Evolutionary conservation across 1,140 invertebrate genomes (phyloP).

Genomic region (Drosophila lacertosa): DNA sequence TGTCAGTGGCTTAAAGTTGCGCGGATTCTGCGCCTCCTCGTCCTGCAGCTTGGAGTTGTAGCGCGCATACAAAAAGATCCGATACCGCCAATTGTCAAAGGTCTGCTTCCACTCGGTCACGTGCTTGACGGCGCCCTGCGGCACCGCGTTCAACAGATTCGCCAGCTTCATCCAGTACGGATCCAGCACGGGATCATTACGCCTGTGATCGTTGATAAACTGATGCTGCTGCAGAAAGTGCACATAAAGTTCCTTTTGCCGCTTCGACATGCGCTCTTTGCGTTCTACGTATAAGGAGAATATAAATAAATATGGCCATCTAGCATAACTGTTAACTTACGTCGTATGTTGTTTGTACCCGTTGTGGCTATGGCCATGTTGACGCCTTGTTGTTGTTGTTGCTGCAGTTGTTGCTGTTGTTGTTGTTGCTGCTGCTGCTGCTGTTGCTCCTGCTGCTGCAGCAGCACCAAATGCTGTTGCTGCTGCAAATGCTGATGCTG

Average conservation of each 20-base stretch:
- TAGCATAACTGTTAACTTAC: slow-evolving; percentile 45
- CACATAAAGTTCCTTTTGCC: slow-evolving; percentile 78
- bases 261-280: slow-evolving; percentile 81
- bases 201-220: slow-evolving; percentile 74
- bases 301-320: too few species aligned
- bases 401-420: slow-evolving; percentile 57
- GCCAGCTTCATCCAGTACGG: slow-evolving; percentile 78
- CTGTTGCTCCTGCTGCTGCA: slow-evolving; percentile 64
- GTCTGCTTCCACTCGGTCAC: slow-evolving; percentile 82
- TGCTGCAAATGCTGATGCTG: slow-evolving; percentile 73
- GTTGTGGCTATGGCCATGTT: slow-evolving; percentile 61
- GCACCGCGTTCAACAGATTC: slow-evolving; percentile 74
- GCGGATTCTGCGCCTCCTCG: slow-evolving; percentile 76
- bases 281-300: too few species aligned
- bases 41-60: slow-evolving; percentile 80
- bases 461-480: slow-evolving; percentile 65
- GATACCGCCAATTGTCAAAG: slow-evolving; percentile 82
- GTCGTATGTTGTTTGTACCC: slow-evolving; percentile 64
- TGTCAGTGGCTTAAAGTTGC: slow-evolving; percentile 77
- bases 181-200: slow-evolving; percentile 76
- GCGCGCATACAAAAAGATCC: slow-evolving; percentile 77
- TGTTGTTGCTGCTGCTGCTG: slow-evolving; percentile 53
- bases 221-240: slow-evolving; percentile 80
- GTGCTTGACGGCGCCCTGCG: slow-evolving; percentile 77
- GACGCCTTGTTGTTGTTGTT: slow-evolving; percentile 58